Evolutionary conservation across 2,113 vertebrate genomes (phyloP), one percentile per base, ranked within the genome.

Genomic region (Euleptes europaea): DNA sequence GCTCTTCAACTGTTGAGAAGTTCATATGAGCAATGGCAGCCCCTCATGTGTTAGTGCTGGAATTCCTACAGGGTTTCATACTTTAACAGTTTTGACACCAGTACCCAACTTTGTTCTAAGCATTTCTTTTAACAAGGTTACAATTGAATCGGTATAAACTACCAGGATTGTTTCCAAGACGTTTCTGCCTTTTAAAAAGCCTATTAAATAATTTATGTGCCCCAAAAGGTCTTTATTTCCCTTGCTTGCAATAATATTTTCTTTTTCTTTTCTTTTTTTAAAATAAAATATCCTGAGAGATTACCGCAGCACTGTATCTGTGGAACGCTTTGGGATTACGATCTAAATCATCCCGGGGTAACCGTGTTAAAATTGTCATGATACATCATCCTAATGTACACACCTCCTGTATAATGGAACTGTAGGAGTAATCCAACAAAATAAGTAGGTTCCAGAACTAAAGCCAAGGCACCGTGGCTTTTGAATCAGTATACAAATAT

Each of bases 131-230:
- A 75, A 67, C 80, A 87, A 79, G 80, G 88, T 90, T 31, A 70
- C 33, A 70, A 23, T 40, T 81, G 57, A 86, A 85, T 79, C 89
- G 76, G 35, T 88, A 91, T 90, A 93, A 92, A 78, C 81, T 79
- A 91, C 31, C 42, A 40, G 14, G 89, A 7, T 44, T 21, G 92
- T 91, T 94, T 92, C 90, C 74, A 82, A 91, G 90, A 71, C 54
- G 38, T 8, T 2, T 77, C 76, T 88, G 9, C 7, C 78, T 82
- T 76, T 93, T 93, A 94, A 87, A 91, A 82, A 88, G 0, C 0
- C 1, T 90, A 51, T 74, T 95, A 90, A 94, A 94, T 94, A 93
- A 93, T 91, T 90, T 60, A 93, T 90, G 19, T 1, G 85, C 1
- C 0, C 87, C 93, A 92, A 82, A 80, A 38, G 12, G 74, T 86